These are phyloP conservation scores for Philypnodon macrostomus DNA, from an alignment of 2,797 vertebrate species.

Conservation along the genomic window DNA sequence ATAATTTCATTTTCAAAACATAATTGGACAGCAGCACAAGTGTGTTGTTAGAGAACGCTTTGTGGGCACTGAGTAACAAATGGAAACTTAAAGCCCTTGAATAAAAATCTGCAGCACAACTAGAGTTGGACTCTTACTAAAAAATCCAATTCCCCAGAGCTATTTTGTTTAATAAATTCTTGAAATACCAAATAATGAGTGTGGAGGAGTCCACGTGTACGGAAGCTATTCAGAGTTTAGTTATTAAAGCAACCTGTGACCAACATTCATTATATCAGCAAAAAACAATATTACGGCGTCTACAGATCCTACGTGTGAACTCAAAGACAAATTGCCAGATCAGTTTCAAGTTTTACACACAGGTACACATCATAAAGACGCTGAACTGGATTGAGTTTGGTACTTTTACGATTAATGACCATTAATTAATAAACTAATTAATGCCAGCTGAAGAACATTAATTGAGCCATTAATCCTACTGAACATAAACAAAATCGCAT, in stretches of 20 bases:
- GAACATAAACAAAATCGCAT: no score
- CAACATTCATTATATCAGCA: no score
- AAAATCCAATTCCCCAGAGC: slow-evolving; percentile 19
- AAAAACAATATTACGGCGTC: no score
- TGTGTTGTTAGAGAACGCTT: slow-evolving; percentile 20
- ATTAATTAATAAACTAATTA: no score
- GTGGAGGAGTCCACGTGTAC: slow-evolving; percentile 2
- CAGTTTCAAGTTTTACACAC: no score
- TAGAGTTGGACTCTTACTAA: slow-evolving; percentile 1
- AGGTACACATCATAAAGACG: no score
- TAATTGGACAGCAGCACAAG: slow-evolving; percentile 42
- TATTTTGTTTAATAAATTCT: slow-evolving; percentile 17
- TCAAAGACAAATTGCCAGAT: no score
- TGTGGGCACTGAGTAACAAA: slow-evolving; percentile 25
- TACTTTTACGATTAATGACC: no score
- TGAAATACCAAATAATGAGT: slow-evolving; percentile 16
- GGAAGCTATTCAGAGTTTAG: slow-evolving; percentile 7
- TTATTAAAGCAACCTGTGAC: slow-evolving; percentile 4
- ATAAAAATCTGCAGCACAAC: slow-evolving; percentile 29
- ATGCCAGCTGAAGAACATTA: no score
- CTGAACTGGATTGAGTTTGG: no score
- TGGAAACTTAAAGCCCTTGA: slow-evolving; percentile 32
- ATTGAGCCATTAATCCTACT: no score
- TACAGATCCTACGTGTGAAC: no score
- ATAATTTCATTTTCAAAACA: slow-evolving; percentile 56